Conservation (phyloP, 2,888 invertebrate genomes). For the Habroteleia sp. region DNA sequence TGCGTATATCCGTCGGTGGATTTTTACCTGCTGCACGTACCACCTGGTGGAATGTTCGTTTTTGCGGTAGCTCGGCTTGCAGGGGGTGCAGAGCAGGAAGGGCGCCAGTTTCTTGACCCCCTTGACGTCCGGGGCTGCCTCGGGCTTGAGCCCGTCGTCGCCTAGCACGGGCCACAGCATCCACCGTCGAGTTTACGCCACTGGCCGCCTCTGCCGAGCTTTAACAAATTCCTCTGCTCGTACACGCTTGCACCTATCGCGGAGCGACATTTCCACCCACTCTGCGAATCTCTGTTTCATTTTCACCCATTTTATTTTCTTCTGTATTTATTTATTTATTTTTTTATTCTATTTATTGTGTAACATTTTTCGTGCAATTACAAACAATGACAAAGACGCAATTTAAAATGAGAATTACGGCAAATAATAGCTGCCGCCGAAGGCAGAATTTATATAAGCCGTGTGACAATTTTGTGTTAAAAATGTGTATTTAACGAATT, state of each 20-base stretch:
- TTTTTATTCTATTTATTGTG: too few species aligned
- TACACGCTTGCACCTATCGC: constrained; percentile 41
- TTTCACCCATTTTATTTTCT: neutral
- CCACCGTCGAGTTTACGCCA: constrained; percentile 71
- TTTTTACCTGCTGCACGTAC: constrained; percentile 81
- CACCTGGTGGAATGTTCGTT: constrained; percentile 79
- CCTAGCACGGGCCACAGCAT: constrained; percentile 80
- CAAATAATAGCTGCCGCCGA: too few species aligned
- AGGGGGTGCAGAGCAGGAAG: constrained; percentile 78
- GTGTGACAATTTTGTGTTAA: too few species aligned
- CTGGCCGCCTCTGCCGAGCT: constrained; percentile 44
- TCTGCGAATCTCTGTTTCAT: constrained; percentile 10
- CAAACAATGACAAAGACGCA: too few species aligned
- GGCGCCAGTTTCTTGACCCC: constrained; percentile 77
- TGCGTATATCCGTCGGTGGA: too few species aligned
- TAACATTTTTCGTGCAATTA: too few species aligned
- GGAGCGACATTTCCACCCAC: constrained; percentile 31
- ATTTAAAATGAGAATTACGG: too few species aligned
- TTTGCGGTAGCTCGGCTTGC: constrained; percentile 77
- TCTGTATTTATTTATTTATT: too few species aligned
- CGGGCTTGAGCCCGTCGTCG: constrained; percentile 80
- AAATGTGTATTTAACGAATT: too few species aligned
- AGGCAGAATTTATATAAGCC: too few species aligned
- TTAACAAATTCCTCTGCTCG: constrained; percentile 49
- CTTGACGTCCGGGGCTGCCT: constrained; percentile 70